Evolutionary conservation across 2,113 vertebrate species (phyloP), one percentile per base, ranked within the genome.

Genomic region (Eretmochelys imbricata): DNA sequence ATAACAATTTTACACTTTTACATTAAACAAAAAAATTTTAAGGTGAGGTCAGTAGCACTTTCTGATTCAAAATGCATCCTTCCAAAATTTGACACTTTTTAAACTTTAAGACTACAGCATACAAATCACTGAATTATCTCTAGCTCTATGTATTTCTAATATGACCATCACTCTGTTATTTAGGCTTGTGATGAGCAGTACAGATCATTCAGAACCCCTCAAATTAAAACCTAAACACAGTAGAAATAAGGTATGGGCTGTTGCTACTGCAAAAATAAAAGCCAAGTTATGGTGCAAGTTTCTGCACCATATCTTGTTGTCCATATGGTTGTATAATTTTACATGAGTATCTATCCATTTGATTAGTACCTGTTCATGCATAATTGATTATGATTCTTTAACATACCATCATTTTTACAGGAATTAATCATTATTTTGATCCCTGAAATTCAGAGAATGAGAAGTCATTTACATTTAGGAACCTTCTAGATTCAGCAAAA

Each of bases 241-340:
- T 1, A 87, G 42, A 90, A 93, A 82, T 17, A 76, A 2, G 2
- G 42, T 49, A 24, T 2, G 0, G 1, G 57, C 55, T 91, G 42
- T 80, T 38, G n/a, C 65, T 10, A 22, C 4, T 85, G 14, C 19
- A 69, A 72, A 90, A 91, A 65, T 16, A 75, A 94, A 76, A 89
- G 3, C 13, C 65, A 80, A 27, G 5, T 1, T 35, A 80, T 76
- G 24, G 38, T 10, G 35, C 55, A n/a, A 55, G 1, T 5, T 6
- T 4, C 11, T 14, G 51, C 72, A 85, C 94, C 83, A n/a, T 2
- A 13, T 46, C 35, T 75, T 76, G 3, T 86, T 78, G 38, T 51
- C 13, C 2, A 53, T 4, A 84, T 1, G 4, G 1, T 2, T 88
- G 2, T 65, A 84, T n/a, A 91, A 93, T 48, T 3, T 5, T 78